Conservation (phyloP, 2,797 vertebrate species). For the Tarsius wallacei region DNA sequence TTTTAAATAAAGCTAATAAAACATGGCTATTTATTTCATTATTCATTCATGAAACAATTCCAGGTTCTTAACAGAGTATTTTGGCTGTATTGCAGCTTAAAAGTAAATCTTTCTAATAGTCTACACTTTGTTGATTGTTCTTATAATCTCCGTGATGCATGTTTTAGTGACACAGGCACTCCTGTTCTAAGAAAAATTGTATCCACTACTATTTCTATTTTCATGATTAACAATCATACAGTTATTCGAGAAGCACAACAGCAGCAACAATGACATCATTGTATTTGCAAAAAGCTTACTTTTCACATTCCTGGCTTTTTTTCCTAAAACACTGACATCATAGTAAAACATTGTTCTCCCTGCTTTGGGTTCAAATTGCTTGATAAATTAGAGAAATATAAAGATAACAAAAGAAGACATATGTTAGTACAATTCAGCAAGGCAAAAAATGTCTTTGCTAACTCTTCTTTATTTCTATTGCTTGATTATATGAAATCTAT, state of each 20-base stretch:
- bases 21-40: constrained; percentile 85
- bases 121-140: constrained; percentile 83
- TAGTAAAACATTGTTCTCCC: constrained; percentile 45
- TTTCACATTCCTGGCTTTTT: constrained; percentile 75
- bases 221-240: constrained; percentile 77
- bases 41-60: constrained; percentile 86
- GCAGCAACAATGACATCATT: constrained; percentile 54
- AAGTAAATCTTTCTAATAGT: constrained; percentile 81
- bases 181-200: constrained; percentile 61
- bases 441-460: constrained; percentile 37
- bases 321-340: constrained; percentile 68
- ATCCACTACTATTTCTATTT: constrained; percentile 61
- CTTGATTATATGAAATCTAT: constrained; percentile 30
- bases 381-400: constrained; percentile 75
- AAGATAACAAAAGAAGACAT: constrained; percentile 65
- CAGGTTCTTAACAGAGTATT: constrained; percentile 77
- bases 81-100: constrained; percentile 55
- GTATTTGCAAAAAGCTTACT: constrained; percentile 70
- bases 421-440: not conserved
- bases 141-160: constrained; percentile 70
- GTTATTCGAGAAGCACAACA: constrained; percentile 66
- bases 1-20: constrained; percentile 89
- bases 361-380: constrained; percentile 57
- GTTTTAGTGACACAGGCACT: constrained; percentile 67
- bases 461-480: constrained; percentile 33